A percentile compares a stretch with the other conserved stretches of the same genome.
phyloP scores from a whole-genome alignment of 1,140 invertebrate genomes.

The Marisa cornuarietis region DNA sequence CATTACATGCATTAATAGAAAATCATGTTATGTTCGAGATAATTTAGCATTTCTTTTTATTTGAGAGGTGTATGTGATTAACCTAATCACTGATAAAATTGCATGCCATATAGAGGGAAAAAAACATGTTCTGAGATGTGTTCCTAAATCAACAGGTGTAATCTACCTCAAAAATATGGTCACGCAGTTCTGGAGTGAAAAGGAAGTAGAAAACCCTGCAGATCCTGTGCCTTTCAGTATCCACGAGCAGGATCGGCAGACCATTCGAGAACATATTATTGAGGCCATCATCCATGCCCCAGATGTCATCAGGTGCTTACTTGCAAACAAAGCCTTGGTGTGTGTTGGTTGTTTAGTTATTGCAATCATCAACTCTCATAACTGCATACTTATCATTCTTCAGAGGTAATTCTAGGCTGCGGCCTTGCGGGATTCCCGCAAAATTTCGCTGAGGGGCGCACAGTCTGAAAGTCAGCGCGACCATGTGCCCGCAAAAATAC shows the following conservation, averaged over 20 bases:
- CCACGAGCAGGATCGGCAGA: conserved; percentile 94
- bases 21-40: background rate
- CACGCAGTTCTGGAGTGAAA: conserved; percentile 86
- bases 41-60: too few relatives aligned
- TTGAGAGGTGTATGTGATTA: too few relatives aligned
- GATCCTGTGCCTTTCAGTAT: conserved; percentile 85
- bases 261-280: conserved; percentile 92
- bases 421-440: too few relatives aligned
- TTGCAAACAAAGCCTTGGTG: background rate
- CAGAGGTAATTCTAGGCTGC: too few relatives aligned
- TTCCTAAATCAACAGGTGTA: conserved; percentile 72
- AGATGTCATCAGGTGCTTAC: conserved; percentile 79
- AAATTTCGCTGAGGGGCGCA: too few relatives aligned
- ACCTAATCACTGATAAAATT: too few relatives aligned
- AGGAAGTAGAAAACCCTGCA: conserved; percentile 73
- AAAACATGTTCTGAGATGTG: background rate
- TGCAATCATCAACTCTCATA: background rate
- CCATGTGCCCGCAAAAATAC: too few relatives aligned
- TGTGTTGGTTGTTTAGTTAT: background rate
- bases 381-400: background rate
- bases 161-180: conserved; percentile 98
- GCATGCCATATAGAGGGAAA: too few relatives aligned
- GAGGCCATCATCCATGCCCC: conserved; percentile 94
- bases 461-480: too few relatives aligned
- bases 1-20: background rate